Conservation (phyloP, 2,888 invertebrate genomes). For the Caenorhabditis sp. region DNA sequence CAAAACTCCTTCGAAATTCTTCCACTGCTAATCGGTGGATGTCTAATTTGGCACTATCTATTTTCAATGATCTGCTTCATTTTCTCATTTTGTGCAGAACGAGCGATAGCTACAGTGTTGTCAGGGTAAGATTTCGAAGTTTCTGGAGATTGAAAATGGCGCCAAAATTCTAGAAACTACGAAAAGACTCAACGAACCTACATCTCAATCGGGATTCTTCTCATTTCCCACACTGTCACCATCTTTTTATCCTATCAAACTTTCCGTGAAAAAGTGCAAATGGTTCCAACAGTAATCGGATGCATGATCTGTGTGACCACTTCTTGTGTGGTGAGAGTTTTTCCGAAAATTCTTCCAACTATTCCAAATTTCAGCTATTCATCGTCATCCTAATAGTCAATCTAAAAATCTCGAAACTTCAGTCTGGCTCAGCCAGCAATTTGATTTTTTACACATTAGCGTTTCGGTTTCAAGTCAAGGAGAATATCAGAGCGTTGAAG, state of each 20-base stretch:
- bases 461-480: constrained; percentile 55
- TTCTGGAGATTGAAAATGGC: not conserved
- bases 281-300: constrained; percentile 25
- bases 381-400: constrained; percentile 34
- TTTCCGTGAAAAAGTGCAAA: constrained; percentile 8
- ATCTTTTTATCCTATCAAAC: constrained; percentile 5
- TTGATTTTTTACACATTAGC: constrained; percentile 39
- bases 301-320: constrained; percentile 24
- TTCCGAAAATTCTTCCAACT: no score
- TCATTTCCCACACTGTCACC: not conserved
- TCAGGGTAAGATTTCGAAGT: constrained; percentile 23
- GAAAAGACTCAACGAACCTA: constrained; percentile 34
- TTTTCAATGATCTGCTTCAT: constrained; percentile 49
- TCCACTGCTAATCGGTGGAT: constrained; percentile 32
- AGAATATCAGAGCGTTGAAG: constrained; percentile 49
- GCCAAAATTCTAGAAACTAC: constrained; percentile 24
- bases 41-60: constrained; percentile 42
- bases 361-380: constrained; percentile 29
- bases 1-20: not conserved
- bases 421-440: constrained; percentile 3
- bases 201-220: constrained; percentile 22
- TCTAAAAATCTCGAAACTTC: constrained; percentile 23
- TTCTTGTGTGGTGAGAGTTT: constrained; percentile 23
- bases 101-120: constrained; percentile 28
- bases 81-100: constrained; percentile 53